Conservation (phyloP, 2,797 vertebrate species). For the Phoeniculus purpureus region DNA sequence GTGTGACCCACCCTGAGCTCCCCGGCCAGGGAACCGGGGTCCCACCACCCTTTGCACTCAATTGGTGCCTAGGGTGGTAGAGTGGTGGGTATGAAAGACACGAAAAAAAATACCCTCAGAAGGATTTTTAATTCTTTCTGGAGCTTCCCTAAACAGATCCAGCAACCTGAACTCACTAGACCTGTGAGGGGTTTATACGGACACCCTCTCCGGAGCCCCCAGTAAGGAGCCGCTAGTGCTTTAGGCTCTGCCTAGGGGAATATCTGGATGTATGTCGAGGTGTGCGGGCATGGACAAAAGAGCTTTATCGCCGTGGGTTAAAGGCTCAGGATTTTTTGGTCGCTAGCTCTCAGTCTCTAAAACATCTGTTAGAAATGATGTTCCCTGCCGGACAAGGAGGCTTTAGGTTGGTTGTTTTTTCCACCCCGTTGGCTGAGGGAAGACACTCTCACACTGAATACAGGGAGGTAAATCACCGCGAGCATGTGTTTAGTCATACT, state of each 20-base stretch:
- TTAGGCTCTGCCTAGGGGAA: neutral
- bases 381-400: neutral
- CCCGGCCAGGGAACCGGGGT: no score
- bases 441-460: neutral
- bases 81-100: neutral
- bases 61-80: neutral
- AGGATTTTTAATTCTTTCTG: neutral
- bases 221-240: no score
- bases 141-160: neutral
- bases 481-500: neutral
- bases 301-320: neutral
- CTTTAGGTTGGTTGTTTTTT: neutral
- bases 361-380: neutral
- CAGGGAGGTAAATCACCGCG: neutral
- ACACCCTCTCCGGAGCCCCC: no score
- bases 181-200: neutral
- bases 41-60: neutral
- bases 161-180: neutral
- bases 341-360: neutral
- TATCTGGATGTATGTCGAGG: fast-evolving
- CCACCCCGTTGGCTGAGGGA: neutral
- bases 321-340: neutral
- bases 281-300: neutral
- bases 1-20: neutral
- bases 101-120: neutral